Base-by-base conservation (phyloP, 2,797 vertebrate genomes). In the Falco berigora region DNA sequence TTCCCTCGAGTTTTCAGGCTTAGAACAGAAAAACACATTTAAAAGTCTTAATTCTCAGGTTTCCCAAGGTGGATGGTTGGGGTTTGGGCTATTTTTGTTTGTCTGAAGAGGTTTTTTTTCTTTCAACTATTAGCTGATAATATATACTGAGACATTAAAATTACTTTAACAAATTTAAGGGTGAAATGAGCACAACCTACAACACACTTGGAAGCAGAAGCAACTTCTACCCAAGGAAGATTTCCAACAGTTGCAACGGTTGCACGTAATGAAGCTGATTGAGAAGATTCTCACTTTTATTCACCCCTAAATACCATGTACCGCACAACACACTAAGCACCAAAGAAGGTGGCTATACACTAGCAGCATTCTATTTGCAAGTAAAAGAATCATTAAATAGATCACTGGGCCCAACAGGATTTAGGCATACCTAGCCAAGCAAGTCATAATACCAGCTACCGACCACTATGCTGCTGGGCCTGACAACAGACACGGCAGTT, bases 321-420 rank as follows among this genome's bases (percentile, higher is more conserved):
- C 15, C 3, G 1, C 42, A 23, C 1, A 0, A 50, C 44, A 49
- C 22, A 2, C 1, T 0, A 6, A 66, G 23, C 23, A 2, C 58
- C 3, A 50, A 32, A 58, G 25, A 38, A 0, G 1, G 56, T 6
- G 3, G 22, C 73, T 20, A 9, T 8, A 20, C 38, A 5, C 34
- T 18, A 36, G 0, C 69, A 36, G 5, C 0, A 0, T 25, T 47
- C 73, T 52, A 28, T 90, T 77, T 50, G 53, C 62, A n/a, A 69
- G 47, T 12, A 63, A 75, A 86, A 76, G 55, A 72, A 88, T 25
- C 52, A 69, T 84, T 84, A 59, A 88, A 81, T 5, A 92, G 73
- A 76, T 84, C 74, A 42, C 38, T 53, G 88, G 94, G 56, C 86
- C 83, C 71, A 85, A 82, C 66, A 88, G 90, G 87, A 94, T 90